Percentiles rank a stretch among this genome's conserved stretches.
phyloP scores from a whole-genome alignment of 2,797 vertebrate species.

The Craterocephalus amniculus region DNA sequence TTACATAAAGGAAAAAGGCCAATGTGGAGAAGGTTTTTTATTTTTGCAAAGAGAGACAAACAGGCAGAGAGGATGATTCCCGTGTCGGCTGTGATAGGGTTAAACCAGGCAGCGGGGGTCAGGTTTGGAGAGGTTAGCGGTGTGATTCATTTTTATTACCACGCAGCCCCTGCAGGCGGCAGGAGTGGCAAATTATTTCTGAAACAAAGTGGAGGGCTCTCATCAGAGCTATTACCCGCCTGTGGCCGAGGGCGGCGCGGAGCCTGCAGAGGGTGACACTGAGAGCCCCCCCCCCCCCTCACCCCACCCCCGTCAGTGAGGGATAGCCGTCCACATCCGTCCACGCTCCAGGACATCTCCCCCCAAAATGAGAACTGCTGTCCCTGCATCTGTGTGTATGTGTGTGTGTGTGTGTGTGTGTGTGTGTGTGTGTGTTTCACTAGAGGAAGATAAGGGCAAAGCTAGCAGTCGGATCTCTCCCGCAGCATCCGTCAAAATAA shows the following conservation, averaged over 20 bases:
- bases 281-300: slow-evolving; percentile 69
- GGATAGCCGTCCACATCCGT: slow-evolving; percentile 84
- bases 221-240: slow-evolving; percentile 89
- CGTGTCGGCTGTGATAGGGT: slow-evolving; percentile 56
- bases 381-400: slow-evolving; percentile 46
- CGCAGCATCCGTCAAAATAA: slow-evolving; percentile 66
- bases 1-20: slow-evolving; percentile 28
- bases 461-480: slow-evolving; percentile 54
- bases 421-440: slow-evolving; percentile 16
- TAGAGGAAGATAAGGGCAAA: slow-evolving; percentile 39
- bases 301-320: slow-evolving; percentile 79
- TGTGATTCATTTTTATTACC: slow-evolving; percentile 90
- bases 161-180: slow-evolving; percentile 82
- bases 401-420: slow-evolving; percentile 28
- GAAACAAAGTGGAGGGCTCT: slow-evolving; percentile 89
- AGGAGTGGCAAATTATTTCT: slow-evolving; percentile 89
- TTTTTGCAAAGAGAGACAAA: slow-evolving; percentile 20
- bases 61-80: slow-evolving; percentile 7
- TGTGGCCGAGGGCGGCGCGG: slow-evolving; percentile 78
- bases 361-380: slow-evolving; percentile 73
- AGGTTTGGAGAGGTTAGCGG: slow-evolving; percentile 83
- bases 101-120: slow-evolving; percentile 67
- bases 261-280: slow-evolving; percentile 81
- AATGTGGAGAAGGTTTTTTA: slow-evolving; percentile 8
- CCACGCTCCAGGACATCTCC: slow-evolving; percentile 83